Evolutionary conservation across 23 tunicate species (phyloP).

Genomic region (Phallusia fumigata): DNA sequence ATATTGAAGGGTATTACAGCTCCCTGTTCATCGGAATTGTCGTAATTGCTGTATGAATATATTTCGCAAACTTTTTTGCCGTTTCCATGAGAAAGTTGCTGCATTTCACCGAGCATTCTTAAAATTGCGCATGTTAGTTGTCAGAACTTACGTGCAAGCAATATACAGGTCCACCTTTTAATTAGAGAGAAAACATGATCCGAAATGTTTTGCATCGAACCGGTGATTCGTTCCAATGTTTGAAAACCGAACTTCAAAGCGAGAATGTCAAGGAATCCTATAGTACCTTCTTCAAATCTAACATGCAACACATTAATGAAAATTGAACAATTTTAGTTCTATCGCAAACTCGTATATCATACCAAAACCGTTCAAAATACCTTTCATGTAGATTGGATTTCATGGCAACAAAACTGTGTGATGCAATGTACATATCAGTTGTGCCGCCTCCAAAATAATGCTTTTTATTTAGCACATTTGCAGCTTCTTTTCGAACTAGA

Average conservation of each 20-base stretch:
- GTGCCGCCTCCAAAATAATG: conserved; percentile 88
- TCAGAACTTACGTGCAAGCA: neutral
- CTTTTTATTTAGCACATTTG: conserved; percentile 29
- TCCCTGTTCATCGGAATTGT: conserved; percentile 45
- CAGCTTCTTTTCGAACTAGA: conserved; percentile 37
- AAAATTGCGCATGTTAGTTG: neutral
- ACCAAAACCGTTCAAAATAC: no score
- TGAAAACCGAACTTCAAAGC: conserved; percentile 79
- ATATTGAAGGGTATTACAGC: conserved; percentile 66
- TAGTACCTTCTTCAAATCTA: conserved; percentile 79
- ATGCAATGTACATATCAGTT: conserved; percentile 43
- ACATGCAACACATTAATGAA: no score
- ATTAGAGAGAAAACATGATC: conserved; percentile 49
- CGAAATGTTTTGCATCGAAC: conserved; percentile 33
- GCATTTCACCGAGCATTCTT: conserved; percentile 47
- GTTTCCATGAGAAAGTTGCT: conserved; percentile 40
- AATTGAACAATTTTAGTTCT: no score
- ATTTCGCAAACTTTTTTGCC: conserved; percentile 52
- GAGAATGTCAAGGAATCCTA: conserved; percentile 49
- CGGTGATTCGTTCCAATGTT: conserved; percentile 18
- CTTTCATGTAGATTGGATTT: neutral
- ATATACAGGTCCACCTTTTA: conserved; percentile 18
- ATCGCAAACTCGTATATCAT: no score
- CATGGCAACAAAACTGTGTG: conserved; percentile 2
- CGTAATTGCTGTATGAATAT: conserved; percentile 26